Percentiles rank a stretch among this genome's conserved stretches.
These are phyloP conservation scores for Erythrolamprus reginae DNA, from an alignment of 2,113 vertebrate genomes.

Conservation along the genomic window DNA sequence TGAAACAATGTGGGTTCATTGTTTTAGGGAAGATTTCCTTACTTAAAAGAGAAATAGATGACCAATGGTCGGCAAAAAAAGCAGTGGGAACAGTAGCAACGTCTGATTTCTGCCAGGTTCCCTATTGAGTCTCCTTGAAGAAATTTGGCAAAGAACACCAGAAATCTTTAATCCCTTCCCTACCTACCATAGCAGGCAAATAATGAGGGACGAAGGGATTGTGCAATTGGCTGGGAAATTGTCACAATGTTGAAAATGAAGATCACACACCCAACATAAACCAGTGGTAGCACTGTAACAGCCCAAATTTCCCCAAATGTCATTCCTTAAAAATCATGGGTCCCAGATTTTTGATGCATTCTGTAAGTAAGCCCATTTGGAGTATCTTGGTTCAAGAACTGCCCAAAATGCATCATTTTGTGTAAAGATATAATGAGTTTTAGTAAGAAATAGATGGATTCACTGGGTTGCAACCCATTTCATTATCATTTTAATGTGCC, in stretches of 20 bases:
- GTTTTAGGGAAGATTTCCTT: background rate
- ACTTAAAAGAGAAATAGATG: background rate
- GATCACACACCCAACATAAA: background rate
- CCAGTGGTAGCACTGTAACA: background rate
- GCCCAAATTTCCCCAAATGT: background rate
- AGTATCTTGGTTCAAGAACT: background rate
- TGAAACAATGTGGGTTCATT: background rate
- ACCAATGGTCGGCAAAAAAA: background rate
- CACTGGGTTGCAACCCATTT: background rate
- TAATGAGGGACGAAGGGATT: background rate
- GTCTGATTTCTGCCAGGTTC: background rate
- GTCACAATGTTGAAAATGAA: background rate
- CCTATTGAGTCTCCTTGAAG: background rate
- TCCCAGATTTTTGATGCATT: background rate
- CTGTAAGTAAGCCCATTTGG: background rate
- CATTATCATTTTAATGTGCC: background rate
- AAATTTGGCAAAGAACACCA: background rate
- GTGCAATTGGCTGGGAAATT: background rate
- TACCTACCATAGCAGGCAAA: background rate
- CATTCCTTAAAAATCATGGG: background rate
- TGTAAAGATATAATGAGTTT: background rate
- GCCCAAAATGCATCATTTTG: background rate
- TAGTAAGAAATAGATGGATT: background rate
- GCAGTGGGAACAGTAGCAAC: background rate
- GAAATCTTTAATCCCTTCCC: background rate